phyloP scores from a whole-genome alignment of 2,888 invertebrate genomes.

The Napeogenes sylphis region DNA sequence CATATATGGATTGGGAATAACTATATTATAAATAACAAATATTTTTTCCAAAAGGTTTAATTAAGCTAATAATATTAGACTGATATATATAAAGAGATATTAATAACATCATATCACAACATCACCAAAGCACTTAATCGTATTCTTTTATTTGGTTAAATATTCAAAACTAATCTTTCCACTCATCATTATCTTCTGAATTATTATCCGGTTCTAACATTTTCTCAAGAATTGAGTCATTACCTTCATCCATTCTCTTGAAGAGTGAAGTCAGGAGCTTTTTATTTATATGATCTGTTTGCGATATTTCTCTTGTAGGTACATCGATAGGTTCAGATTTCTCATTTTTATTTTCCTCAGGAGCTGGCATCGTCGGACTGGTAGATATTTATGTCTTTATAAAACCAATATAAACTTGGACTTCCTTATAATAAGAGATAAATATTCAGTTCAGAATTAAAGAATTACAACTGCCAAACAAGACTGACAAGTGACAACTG shows the following conservation, averaged over 20 bases:
- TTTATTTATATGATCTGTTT: conserved; percentile 83
- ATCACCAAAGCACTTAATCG: too few relatives aligned
- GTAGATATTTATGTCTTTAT: background rate
- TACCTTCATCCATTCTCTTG: conserved; percentile 75
- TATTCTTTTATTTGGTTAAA: too few relatives aligned
- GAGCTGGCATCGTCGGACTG: conserved; percentile 54
- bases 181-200: conserved; percentile 52
- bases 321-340: conserved; percentile 47
- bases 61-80: too few relatives aligned
- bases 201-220: conserved; percentile 57
- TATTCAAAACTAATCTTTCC: conserved; percentile 40
- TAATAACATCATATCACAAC: too few relatives aligned
- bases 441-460: too few relatives aligned
- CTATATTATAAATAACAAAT: background rate
- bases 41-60: background rate
- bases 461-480: too few relatives aligned
- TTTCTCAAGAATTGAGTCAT: conserved; percentile 51
- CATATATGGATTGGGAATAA: too few relatives aligned
- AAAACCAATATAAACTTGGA: too few relatives aligned
- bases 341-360: conserved; percentile 44
- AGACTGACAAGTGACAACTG: too few relatives aligned
- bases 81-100: too few relatives aligned
- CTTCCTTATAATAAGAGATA: too few relatives aligned
- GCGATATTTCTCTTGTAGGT: conserved; percentile 72
- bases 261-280: conserved; percentile 80